Base-by-base conservation (phyloP, 2,888 invertebrate species). In the Exocentrus adspersus region DNA sequence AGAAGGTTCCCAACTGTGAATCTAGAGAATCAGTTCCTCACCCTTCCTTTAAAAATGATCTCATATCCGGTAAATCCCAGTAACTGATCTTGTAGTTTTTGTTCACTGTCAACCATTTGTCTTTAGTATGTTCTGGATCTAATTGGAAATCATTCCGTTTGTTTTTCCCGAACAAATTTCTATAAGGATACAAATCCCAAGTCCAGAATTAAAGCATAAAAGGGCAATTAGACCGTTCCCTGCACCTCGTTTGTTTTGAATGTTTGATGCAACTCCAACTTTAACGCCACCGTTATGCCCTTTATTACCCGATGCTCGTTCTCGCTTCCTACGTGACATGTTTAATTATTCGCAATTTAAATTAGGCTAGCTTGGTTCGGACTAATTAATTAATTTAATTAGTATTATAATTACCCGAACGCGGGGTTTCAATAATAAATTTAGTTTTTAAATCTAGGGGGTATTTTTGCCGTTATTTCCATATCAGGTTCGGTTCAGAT, bases 321-420 rank as follows among this genome's bases (percentile, higher is more conserved):
- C 60, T 21, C 48, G 53, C 59, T 52, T 62, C 53, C 46, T 60
- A 67, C 62, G 65, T 65, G 67, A 62, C 62, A 58, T 56, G 64
- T 58, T 62, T 60, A 65, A 67, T 67, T 65, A 62, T 60, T 57
- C 50, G 51, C 48, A 42, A 58, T 62, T 62, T 45, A 43, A 59
- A 59, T 64, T 43, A 59, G 50, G 45, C 46, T 48, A 16, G 50
- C 50, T 41, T 58, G 19, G 51, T 57, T 48, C 50, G 64, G 28
- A 37, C 61, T 58, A 57, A 64, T 66, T 61, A 58, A 66, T 66
- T 63, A 57, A 58, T 58, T 65, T 65, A 65, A 65, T 62, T 65
- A 57, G 42, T 42, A 43, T 32, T 57, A 62, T 65, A 62, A 62
- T 62, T 62, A 51, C 54, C 45, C 46, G 19, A 62, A 62, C 37